Evolutionary conservation across 2,888 invertebrate species (phyloP).

Genomic region (Timema podura): DNA sequence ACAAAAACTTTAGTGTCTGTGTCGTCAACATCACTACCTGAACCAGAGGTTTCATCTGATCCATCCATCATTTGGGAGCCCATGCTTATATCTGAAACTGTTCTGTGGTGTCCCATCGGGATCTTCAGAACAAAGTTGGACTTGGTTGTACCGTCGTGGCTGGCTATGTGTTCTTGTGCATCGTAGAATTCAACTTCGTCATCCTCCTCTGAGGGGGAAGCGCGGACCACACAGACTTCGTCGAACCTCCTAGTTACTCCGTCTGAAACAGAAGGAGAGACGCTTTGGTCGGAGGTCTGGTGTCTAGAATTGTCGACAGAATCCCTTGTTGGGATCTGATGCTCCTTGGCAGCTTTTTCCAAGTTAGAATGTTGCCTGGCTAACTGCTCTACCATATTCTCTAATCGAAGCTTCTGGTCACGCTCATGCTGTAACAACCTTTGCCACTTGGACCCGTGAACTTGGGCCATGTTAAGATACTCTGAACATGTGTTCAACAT

Average conservation of each 20-base stretch:
- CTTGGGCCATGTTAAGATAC: constrained; percentile 84
- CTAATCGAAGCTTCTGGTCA: constrained; percentile 85
- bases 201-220: constrained; percentile 55
- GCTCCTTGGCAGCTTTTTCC: constrained; percentile 76
- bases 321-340: constrained; percentile 26
- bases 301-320: constrained; percentile 1
- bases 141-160: constrained; percentile 19
- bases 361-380: constrained; percentile 95
- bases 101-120: constrained; percentile 40
- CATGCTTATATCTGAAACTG: constrained; percentile 39
- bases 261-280: constrained; percentile 1
- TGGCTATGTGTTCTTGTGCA: constrained; percentile 48
- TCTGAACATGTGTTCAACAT: constrained; percentile 95
- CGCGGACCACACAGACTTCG: constrained; percentile 33
- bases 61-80: constrained; percentile 39
- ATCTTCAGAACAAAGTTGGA: constrained; percentile 41
- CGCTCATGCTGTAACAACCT: constrained; percentile 91
- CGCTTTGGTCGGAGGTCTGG: constrained; percentile 10
- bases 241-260: background rate
- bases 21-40: constrained; percentile 43
- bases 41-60: constrained; percentile 41
- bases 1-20: constrained; percentile 34
- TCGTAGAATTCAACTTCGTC: constrained; percentile 60
- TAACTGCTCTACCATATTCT: constrained; percentile 95
- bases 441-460: constrained; percentile 89